Conservation (phyloP, 2,797 vertebrate species). For the Argentina silus region DNA sequence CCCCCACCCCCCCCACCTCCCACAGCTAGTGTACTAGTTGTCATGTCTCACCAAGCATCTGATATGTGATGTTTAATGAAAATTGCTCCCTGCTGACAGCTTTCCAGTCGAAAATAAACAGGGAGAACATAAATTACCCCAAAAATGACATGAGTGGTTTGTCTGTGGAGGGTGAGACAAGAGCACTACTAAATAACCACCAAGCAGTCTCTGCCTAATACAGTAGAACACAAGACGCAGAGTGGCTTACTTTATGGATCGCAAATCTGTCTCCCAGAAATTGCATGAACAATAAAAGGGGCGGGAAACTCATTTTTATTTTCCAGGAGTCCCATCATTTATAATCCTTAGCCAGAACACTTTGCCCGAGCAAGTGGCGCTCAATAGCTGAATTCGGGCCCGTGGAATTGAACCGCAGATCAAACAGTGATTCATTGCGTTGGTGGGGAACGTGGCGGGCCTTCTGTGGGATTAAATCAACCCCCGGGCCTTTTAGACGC, state of each 20-base stretch:
- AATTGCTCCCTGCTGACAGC: neutral
- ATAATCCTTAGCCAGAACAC: slow-evolving; percentile 18
- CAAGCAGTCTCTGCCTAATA: too few species aligned
- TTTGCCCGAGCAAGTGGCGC: neutral
- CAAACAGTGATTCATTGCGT: slow-evolving; percentile 36
- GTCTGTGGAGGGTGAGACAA: too few species aligned
- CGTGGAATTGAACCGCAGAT: slow-evolving; percentile 28
- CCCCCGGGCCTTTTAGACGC: slow-evolving; percentile 18
- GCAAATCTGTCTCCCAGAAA: neutral
- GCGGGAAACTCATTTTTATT: slow-evolving; percentile 9
- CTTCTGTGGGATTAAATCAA: slow-evolving; percentile 45
- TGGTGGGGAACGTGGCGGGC: neutral
- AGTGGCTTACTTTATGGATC: neutral
- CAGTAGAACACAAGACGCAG: neutral
- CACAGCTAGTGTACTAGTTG: neutral
- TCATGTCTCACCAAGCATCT: neutral
- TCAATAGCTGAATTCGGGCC: slow-evolving; percentile 10
- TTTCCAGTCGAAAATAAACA: neutral
- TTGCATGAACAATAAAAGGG: neutral
- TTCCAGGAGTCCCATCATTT: slow-evolving; percentile 22
- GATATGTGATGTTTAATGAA: neutral
- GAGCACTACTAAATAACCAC: too few species aligned
- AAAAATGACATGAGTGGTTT: neutral
- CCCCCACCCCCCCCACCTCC: neutral
- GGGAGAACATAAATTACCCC: neutral